phyloP scores from a whole-genome alignment of 2,113 vertebrate species.

The Puma concolor region DNA sequence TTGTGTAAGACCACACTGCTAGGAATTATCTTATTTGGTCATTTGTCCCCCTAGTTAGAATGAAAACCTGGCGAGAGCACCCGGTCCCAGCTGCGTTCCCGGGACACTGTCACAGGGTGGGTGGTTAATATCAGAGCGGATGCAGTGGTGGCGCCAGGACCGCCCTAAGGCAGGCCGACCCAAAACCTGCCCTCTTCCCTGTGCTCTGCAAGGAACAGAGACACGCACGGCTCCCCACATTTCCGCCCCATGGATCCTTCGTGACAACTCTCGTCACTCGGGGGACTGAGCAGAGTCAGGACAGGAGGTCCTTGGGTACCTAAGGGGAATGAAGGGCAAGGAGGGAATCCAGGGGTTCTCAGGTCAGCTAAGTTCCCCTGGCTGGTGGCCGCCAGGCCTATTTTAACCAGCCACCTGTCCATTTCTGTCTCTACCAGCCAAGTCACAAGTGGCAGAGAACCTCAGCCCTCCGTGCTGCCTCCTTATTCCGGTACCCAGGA shows the following conservation, averaged over 20 bases:
- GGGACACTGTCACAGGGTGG: neutral
- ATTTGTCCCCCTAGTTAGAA: neutral
- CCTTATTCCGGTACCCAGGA: constrained; percentile 54
- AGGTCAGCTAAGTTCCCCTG: constrained; percentile 81
- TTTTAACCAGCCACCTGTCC: constrained; percentile 82
- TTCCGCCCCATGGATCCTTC: neutral
- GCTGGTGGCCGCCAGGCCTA: constrained; percentile 66
- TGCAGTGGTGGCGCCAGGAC: neutral
- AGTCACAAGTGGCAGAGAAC: constrained; percentile 76
- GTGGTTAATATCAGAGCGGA: neutral
- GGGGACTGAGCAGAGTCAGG: neutral
- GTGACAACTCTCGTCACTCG: neutral
- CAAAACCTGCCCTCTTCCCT: neutral
- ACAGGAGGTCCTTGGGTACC: constrained; percentile 46
- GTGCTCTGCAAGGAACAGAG: neutral
- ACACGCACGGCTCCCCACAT: neutral
- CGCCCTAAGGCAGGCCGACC: neutral
- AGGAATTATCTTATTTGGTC: neutral
- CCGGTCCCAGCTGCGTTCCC: neutral
- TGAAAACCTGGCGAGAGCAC: neutral
- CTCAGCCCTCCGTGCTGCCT: constrained; percentile 33
- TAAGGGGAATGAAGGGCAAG: neutral
- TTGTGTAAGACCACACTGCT: neutral
- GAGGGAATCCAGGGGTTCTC: constrained; percentile 64
- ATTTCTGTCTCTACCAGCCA: constrained; percentile 56